Base-by-base conservation (phyloP, 1,140 invertebrate genomes). In the Lethrus apterus region DNA sequence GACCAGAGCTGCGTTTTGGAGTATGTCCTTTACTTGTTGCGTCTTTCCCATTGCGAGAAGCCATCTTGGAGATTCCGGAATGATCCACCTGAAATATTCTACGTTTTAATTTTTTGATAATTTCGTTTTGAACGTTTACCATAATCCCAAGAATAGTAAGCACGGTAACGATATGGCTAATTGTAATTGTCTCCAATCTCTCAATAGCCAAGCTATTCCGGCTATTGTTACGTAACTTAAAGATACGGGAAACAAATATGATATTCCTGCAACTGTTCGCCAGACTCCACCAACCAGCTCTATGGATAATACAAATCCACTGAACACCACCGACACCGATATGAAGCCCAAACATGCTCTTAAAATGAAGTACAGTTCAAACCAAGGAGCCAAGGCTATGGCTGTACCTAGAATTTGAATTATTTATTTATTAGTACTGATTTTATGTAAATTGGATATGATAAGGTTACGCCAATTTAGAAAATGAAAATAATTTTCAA, bases 31-130 rank as follows among this genome's bases (percentile, higher is more conserved):
- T 0, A 86, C 83, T 70, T 84, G 78, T 32, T 80, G 72, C 2
- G 74, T 72, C 51, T 77, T 75, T 34, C 84, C 84, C 61, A 85
- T 77, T 17, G 83, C 80, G 19, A 90, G 63, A 13, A 91, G 66
- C 88, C 88, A 92, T 51, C 86, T 73, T 8, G 88, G 86, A 2
- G 87, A 90, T 75, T 91, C 87, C 1, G 87, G 87, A 15, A 90
- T 67, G 13, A 89, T 70, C 71, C 83, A 84, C 75, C 76, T 82
- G 2, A n/a, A 17, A 21, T 23, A 8, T 19, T 5, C 8, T 15
- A 0, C 19, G 8, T 7, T 36, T 18, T 11, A 2, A 8, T 14
- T 23, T 38, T 21, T 34, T 49, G 3, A 17, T 11, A 11, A 42
- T 43, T 47, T 35, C 38, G 13, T 4, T 23, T 0, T 19, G 13